Percentiles rank a stretch among this genome's conserved stretches.
These are phyloP conservation scores for Pterois miles DNA, from an alignment of 2,797 vertebrate species.

Conservation along the genomic window DNA sequence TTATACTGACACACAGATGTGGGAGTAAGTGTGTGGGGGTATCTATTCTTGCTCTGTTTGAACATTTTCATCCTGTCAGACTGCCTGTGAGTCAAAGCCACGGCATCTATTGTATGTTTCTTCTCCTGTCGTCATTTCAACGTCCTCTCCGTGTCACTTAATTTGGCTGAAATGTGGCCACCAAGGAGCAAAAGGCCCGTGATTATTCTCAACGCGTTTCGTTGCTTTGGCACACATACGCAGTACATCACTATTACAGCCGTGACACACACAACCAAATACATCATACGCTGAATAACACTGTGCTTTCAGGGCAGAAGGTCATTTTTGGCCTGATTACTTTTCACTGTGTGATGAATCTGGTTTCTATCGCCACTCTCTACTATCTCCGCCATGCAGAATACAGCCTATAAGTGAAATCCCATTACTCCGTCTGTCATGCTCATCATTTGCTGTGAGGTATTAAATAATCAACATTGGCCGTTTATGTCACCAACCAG, in stretches of 20 bases:
- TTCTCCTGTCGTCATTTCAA: background rate
- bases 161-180: slow-evolving; percentile 3
- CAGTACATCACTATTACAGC: background rate
- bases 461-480: slow-evolving; percentile 62
- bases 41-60: slow-evolving; percentile 20
- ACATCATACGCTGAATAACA: slow-evolving; percentile 16
- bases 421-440: slow-evolving; percentile 63
- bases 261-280: slow-evolving; percentile 23
- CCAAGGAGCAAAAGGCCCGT: background rate
- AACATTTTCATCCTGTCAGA: slow-evolving; percentile 8
- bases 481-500: slow-evolving; percentile 40
- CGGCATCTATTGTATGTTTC: background rate
- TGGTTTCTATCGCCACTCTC: slow-evolving; percentile 16
- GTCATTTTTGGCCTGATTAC: slow-evolving; percentile 57
- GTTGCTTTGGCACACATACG: slow-evolving; percentile 27
- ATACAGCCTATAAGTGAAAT: slow-evolving; percentile 54
- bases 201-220: slow-evolving; percentile 18
- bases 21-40: slow-evolving; percentile 13
- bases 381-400: slow-evolving; percentile 44
- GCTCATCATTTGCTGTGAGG: slow-evolving; percentile 54
- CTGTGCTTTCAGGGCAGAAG: slow-evolving; percentile 40
- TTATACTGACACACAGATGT: slow-evolving; percentile 23
- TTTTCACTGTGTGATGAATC: slow-evolving; percentile 43
- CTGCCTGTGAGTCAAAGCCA: slow-evolving; percentile 13
- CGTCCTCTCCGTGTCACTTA: background rate